Percentiles rank a stretch among this genome's conserved stretches.
Evolutionary conservation across 1,140 invertebrate genomes (phyloP).

Genomic region (Halyomorpha halys): DNA sequence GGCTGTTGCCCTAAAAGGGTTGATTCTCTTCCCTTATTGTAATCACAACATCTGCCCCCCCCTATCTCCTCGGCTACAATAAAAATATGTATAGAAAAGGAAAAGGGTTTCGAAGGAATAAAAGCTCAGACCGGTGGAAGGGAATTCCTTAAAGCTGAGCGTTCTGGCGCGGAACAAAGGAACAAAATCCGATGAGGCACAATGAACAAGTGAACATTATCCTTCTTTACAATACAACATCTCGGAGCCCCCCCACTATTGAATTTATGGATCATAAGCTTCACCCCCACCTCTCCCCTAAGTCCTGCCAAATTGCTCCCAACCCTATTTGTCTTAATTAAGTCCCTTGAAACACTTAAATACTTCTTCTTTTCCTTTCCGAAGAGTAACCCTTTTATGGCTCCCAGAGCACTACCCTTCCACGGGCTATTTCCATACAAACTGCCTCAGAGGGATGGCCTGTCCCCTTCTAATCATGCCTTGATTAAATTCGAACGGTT

Average conservation of each 20-base stretch:
- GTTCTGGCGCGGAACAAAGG: conserved; percentile 4
- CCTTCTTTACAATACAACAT: conserved; percentile 15
- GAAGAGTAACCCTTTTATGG: conserved; percentile 19
- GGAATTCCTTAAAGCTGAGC: conserved; percentile 13
- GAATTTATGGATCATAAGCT: conserved; percentile 26
- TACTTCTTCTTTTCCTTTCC: conserved; percentile 18
- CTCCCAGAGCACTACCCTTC: conserved; percentile 15
- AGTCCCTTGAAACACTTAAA: conserved; percentile 17
- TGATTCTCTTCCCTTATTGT: conserved; percentile 11
- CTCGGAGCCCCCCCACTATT: conserved; percentile 19
- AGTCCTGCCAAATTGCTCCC: conserved; percentile 13
- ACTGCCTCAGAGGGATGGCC: conserved; percentile 10
- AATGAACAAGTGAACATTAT: conserved; percentile 26
- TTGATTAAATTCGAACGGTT: conserved; percentile 13
- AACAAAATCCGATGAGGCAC: conserved; percentile 19
- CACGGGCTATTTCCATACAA: background rate
- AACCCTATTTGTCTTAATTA: conserved; percentile 25
- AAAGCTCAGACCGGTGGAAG: conserved; percentile 6
- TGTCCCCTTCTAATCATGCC: background rate
- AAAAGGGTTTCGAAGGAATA: background rate
- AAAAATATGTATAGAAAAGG: conserved; percentile 19
- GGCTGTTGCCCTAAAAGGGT: background rate
- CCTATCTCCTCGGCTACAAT: background rate
- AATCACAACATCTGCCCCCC: conserved; percentile 20
- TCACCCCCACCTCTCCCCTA: background rate